Evolutionary conservation across 2,888 invertebrate species (phyloP).

Genomic region (Hirtodrosophila alboralis): DNA sequence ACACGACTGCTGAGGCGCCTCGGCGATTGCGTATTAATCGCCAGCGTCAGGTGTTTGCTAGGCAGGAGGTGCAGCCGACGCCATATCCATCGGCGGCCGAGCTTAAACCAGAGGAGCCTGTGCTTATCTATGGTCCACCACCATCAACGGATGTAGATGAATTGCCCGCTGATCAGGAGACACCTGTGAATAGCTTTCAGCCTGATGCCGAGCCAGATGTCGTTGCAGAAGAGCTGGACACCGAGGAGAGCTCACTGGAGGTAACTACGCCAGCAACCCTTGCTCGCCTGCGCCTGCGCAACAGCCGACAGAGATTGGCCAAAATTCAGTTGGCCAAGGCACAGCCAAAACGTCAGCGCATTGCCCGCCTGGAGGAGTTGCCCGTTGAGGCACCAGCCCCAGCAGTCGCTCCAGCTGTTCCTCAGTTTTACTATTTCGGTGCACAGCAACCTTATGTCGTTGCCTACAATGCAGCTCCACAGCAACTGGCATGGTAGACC

Average conservation of each 20-base stretch:
- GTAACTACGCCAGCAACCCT: slow-evolving; percentile 45
- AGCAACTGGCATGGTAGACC: slow-evolving; percentile 69
- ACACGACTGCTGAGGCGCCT: slow-evolving; percentile 44
- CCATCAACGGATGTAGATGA: slow-evolving; percentile 54
- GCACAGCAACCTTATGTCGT: slow-evolving; percentile 67
- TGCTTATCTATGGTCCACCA: slow-evolving; percentile 75
- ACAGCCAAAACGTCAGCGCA: slow-evolving; percentile 46
- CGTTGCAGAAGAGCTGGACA: slow-evolving; percentile 63
- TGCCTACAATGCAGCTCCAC: slow-evolving; percentile 61
- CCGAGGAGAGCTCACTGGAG: slow-evolving; percentile 57
- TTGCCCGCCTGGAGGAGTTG: slow-evolving; percentile 67
- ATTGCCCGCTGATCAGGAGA: slow-evolving; percentile 52
- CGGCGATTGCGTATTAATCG: slow-evolving; percentile 44
- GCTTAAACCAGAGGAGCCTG: slow-evolving; percentile 74
- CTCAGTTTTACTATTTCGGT: slow-evolving; percentile 64
- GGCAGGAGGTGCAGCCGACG: slow-evolving; percentile 67
- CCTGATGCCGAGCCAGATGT: slow-evolving; percentile 48
- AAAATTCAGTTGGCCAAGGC: slow-evolving; percentile 53
- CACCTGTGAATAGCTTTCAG: slow-evolving; percentile 48
- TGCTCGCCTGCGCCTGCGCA: slow-evolving; percentile 56
- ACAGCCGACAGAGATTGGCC: slow-evolving; percentile 48
- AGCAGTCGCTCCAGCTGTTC: slow-evolving; percentile 39
- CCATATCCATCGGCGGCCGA: slow-evolving; percentile 77
- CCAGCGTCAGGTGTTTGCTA: slow-evolving; percentile 56
- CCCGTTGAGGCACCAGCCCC: slow-evolving; percentile 38